A percentile compares a stretch with the other conserved stretches of the same genome.
These are phyloP conservation scores for Ephydatia muelleri DNA, from an alignment of 37 sponge, comb jelly and placozoan genomes.

Conservation along the genomic window DNA sequence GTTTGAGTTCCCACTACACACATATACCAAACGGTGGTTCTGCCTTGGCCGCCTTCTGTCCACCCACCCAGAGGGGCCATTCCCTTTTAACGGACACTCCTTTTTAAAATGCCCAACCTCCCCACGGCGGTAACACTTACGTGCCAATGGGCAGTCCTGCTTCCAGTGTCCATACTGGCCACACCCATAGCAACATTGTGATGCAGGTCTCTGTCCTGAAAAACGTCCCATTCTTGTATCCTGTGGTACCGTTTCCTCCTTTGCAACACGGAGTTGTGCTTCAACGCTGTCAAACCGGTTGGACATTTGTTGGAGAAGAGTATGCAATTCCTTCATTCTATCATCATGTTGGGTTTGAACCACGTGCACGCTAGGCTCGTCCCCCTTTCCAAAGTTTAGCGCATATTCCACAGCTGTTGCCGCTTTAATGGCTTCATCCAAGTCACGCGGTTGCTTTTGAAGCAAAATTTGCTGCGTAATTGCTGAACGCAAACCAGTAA, in stretches of 20 bases:
- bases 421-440: slow-evolving; percentile 23
- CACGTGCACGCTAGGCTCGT: no score
- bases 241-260: no score
- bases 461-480: slow-evolving; percentile 25
- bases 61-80: slow-evolving; percentile 19
- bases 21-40: background rate
- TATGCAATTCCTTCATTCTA: background rate
- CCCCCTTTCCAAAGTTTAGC: slow-evolving; percentile 11
- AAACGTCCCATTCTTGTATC: no score
- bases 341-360: no score
- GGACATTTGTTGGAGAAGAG: no score
- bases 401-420: slow-evolving; percentile 33
- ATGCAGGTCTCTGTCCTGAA: no score
- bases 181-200: no score
- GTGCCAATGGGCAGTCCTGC: background rate
- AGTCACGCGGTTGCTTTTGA: slow-evolving; percentile 6
- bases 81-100: slow-evolving; percentile 33
- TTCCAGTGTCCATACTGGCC: slow-evolving; percentile 2
- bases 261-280: no score
- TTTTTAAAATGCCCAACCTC: slow-evolving; percentile 11
- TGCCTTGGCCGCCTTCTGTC: slow-evolving; percentile 7
- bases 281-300: no score
- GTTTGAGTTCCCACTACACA: background rate
- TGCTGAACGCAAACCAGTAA: slow-evolving; percentile 29
- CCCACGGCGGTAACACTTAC: slow-evolving; percentile 24